These are phyloP conservation scores for Maylandia zebra DNA, from an alignment of 2,113 vertebrate species.

Conservation along the genomic window DNA sequence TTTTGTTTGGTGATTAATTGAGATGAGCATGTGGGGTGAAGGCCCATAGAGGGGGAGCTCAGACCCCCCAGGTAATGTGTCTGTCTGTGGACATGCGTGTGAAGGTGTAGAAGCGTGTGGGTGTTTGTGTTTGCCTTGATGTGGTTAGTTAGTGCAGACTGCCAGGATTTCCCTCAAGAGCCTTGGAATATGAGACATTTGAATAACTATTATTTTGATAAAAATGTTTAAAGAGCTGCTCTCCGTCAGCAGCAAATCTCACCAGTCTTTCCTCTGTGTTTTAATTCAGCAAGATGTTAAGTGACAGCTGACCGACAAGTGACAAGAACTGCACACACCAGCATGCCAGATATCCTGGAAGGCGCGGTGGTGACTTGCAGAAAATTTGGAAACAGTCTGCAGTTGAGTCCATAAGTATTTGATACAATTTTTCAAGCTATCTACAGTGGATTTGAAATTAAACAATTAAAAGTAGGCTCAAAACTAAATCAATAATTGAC, in stretches of 20 bases:
- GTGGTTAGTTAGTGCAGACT: conserved; percentile 31
- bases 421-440: background rate
- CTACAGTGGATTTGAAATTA: background rate
- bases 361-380: background rate
- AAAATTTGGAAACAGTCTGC: background rate
- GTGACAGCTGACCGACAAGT: conserved; percentile 33
- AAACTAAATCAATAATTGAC: background rate
- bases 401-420: background rate
- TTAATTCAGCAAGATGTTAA: conserved; percentile 16
- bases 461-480: background rate
- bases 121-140: conserved; percentile 30
- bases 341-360: conserved; percentile 2
- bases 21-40: conserved; percentile 69
- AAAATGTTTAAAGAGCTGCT: background rate
- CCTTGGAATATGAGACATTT: background rate
- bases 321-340: conserved; percentile 12
- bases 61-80: conserved; percentile 59
- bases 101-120: background rate
- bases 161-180: conserved; percentile 26
- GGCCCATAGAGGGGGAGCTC: conserved; percentile 43
- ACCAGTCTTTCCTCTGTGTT: background rate
- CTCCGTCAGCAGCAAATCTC: background rate
- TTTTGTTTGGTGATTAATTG: conserved; percentile 70
- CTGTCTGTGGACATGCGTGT: background rate
- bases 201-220: conserved; percentile 23